Evolutionary conservation across 2,113 vertebrate genomes (phyloP).

Genomic region (Myxocyprinus asiaticus): DNA sequence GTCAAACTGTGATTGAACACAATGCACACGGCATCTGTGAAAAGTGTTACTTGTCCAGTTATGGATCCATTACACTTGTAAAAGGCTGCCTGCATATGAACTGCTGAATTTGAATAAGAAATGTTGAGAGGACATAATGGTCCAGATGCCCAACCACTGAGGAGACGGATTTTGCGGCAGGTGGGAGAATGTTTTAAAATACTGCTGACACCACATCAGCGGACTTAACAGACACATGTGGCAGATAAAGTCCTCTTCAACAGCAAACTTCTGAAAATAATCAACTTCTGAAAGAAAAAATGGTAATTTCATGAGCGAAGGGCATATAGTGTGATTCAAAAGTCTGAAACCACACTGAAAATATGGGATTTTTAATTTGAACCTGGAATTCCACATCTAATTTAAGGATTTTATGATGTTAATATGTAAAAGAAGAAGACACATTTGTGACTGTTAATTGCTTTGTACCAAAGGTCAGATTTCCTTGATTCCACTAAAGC

Average conservation of each 20-base stretch:
- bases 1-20: conserved; percentile 42
- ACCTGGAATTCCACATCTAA: too few relatives aligned
- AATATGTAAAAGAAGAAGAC: too few relatives aligned
- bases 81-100: conserved; percentile 15
- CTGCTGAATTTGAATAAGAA: conserved; percentile 24
- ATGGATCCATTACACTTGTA: conserved; percentile 13
- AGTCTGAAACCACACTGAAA: neutral
- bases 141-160: conserved; percentile 27
- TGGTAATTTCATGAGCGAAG: conserved; percentile 1
- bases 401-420: too few relatives aligned
- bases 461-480: too few relatives aligned
- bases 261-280: conserved; percentile 5
- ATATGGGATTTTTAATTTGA: too few relatives aligned
- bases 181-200: conserved; percentile 51
- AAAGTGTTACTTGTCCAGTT: neutral
- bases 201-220: conserved; percentile 58
- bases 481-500: too few relatives aligned
- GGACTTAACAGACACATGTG: conserved; percentile 35
- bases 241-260: conserved; percentile 31
- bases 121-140: conserved; percentile 34
- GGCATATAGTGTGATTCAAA: neutral
- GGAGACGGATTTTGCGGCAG: conserved; percentile 22
- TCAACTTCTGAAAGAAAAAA: neutral
- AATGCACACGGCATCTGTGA: conserved; percentile 24
- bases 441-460: too few relatives aligned